Percentiles rank a stretch among this genome's conserved stretches.
phyloP scores from a whole-genome alignment of 2,113 vertebrate species.

The Coreoperca whiteheadi region DNA sequence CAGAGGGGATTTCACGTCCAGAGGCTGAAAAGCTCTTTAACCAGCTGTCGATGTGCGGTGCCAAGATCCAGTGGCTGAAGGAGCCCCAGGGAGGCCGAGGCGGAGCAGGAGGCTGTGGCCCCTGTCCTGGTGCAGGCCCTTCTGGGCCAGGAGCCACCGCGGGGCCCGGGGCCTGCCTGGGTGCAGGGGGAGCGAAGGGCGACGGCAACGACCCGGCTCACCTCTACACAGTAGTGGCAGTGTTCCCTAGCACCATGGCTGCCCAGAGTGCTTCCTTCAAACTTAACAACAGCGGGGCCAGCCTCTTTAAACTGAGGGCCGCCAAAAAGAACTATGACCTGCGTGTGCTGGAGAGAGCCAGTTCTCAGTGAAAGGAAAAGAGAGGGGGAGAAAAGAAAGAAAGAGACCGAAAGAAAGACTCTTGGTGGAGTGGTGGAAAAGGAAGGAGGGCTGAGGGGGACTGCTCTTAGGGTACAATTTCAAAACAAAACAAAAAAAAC shows the following conservation, averaged over 20 bases:
- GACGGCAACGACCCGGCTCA: constrained; percentile 92
- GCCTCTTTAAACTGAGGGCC: constrained; percentile 97
- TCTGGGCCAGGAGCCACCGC: constrained; percentile 39
- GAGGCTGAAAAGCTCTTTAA: constrained; percentile 98
- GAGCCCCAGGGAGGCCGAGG: constrained; percentile 88
- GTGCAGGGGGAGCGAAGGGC: constrained; percentile 74
- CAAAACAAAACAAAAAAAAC: constrained; percentile 54
- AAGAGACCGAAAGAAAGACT: constrained; percentile 58
- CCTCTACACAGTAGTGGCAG: constrained; percentile 98
- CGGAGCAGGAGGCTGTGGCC: constrained; percentile 61
- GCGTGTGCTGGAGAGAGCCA: constrained; percentile 95
- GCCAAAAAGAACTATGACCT: constrained; percentile 99
- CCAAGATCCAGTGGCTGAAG: constrained; percentile 99
- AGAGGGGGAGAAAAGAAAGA: constrained; percentile 49
- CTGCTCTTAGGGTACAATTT: constrained; percentile 75
- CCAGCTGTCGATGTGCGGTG: constrained; percentile 95
- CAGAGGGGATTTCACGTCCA: constrained; percentile 95
- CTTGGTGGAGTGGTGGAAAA: constrained; percentile 60
- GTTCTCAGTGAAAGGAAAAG: constrained; percentile 88
- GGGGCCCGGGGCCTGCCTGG: constrained; percentile 55
- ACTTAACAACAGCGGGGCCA: constrained; percentile 95
- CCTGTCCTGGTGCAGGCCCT: constrained; percentile 52
- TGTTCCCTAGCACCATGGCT: constrained; percentile 96
- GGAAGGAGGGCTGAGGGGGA: constrained; percentile 67
- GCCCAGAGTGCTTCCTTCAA: constrained; percentile 98